phyloP scores from a whole-genome alignment of 1,140 invertebrate species.

The Pectinophora gossypiella region DNA sequence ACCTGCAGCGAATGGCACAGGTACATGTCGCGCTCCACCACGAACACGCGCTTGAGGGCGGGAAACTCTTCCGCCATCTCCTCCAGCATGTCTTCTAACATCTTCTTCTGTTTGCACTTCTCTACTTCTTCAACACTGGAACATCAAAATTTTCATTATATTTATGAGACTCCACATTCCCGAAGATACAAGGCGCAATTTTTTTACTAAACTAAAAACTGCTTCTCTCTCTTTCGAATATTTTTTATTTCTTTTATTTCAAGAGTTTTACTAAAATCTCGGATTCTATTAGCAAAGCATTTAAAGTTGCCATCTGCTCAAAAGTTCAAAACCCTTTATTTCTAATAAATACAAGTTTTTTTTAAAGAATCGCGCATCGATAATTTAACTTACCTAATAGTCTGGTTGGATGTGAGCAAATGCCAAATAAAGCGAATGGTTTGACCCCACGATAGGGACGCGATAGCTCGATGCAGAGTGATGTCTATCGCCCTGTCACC shows the following conservation, averaged over 20 bases:
- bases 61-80: constrained; percentile 96
- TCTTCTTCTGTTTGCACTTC: constrained; percentile 92
- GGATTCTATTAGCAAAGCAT: no score
- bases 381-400: constrained; percentile 82
- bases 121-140: constrained; percentile 93
- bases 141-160: no score
- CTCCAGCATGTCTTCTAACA: constrained; percentile 92
- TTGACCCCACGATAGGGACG: constrained; percentile 90
- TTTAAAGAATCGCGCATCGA: no score
- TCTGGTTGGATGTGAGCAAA: constrained; percentile 85
- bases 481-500: constrained; percentile 95
- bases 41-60: constrained; percentile 91
- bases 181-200: no score
- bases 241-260: no score
- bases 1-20: constrained; percentile 91
- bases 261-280: no score
- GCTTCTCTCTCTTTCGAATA: no score
- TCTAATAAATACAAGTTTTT: no score
- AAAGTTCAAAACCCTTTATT: no score
- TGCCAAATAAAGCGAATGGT: constrained; percentile 90
- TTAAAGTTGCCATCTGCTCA: no score
- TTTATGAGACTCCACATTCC: no score
- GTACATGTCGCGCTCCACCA: constrained; percentile 94
- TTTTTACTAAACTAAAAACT: no score
- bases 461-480: constrained; percentile 90